A percentile compares a stretch with the other conserved stretches of the same genome.
Evolutionary conservation across 2,888 invertebrate genomes (phyloP).

Genomic region (Clostera curtula): DNA sequence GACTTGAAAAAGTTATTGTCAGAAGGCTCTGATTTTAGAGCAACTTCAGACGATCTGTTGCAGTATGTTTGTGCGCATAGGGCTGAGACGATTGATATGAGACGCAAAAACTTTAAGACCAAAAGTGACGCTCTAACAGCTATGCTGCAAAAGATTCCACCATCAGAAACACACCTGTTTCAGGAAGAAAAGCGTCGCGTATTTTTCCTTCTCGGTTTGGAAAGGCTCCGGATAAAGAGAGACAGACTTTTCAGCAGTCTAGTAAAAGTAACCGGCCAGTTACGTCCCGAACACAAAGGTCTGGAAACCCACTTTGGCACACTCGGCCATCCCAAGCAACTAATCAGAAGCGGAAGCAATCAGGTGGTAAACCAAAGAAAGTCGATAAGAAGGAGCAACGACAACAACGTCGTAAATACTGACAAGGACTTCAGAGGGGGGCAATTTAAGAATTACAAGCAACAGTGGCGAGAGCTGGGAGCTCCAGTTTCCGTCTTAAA

Average conservation of each 20-base stretch:
- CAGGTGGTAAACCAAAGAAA: conserved; percentile 1
- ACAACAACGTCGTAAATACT: background rate
- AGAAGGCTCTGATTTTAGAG: conserved; percentile 6
- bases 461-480: conserved; percentile 1
- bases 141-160: conserved; percentile 3
- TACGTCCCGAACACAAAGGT: too few relatives aligned
- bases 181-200: conserved; percentile 3
- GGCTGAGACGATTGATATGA: conserved; percentile 9
- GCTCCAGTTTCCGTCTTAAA: conserved; percentile 11
- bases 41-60: conserved; percentile 10
- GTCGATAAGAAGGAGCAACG: conserved; percentile 3
- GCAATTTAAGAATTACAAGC: background rate
- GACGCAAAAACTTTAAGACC: conserved; percentile 5
- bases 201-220: too few relatives aligned
- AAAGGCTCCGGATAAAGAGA: too few relatives aligned
- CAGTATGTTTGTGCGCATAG: conserved; percentile 13
- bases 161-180: conserved; percentile 5
- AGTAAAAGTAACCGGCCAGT: too few relatives aligned
- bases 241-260: too few relatives aligned
- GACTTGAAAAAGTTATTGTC: conserved; percentile 3
- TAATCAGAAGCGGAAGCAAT: too few relatives aligned
- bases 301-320: too few relatives aligned
- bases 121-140: conserved; percentile 2
- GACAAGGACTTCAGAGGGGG: conserved; percentile 8
- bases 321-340: too few relatives aligned